Percentiles rank a stretch among this genome's conserved stretches.
These are phyloP conservation scores for Gallinago media DNA, from an alignment of 2,113 vertebrate genomes.

Conservation along the genomic window DNA sequence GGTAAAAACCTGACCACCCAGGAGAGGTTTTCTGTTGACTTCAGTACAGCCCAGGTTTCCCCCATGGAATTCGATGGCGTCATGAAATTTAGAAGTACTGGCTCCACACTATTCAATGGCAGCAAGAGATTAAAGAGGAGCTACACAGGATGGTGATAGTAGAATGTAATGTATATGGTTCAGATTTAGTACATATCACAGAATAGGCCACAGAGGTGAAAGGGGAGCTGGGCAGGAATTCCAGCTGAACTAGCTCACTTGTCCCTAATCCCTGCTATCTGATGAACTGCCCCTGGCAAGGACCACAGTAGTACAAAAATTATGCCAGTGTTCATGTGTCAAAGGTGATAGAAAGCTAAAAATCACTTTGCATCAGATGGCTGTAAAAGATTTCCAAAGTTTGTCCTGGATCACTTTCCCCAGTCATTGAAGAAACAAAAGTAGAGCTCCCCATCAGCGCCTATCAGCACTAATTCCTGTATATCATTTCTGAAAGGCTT, in stretches of 20 bases:
- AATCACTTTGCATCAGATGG: constrained; percentile 44
- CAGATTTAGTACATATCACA: constrained; percentile 34
- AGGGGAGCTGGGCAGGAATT: constrained; percentile 49
- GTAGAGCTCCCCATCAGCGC: background rate
- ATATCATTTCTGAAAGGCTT: constrained; percentile 40
- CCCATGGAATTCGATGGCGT: constrained; percentile 29
- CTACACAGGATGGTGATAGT: constrained; percentile 16
- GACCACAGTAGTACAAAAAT: constrained; percentile 1
- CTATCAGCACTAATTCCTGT: constrained; percentile 50
- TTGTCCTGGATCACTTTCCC: constrained; percentile 36
- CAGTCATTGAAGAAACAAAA: constrained; percentile 26
- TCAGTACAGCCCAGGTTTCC: constrained; percentile 31
- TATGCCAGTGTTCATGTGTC: constrained; percentile 14
- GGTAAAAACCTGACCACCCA: constrained; percentile 49
- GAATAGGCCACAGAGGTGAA: constrained; percentile 21
- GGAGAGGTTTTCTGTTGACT: background rate
- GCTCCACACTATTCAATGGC: constrained; percentile 55
- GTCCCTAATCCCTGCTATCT: constrained; percentile 38
- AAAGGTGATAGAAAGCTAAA: constrained; percentile 49
- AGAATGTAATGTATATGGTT: constrained; percentile 38
- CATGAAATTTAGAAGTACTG: constrained; percentile 45
- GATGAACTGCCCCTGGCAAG: background rate
- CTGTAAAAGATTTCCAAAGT: constrained; percentile 30
- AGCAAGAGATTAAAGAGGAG: constrained; percentile 58
- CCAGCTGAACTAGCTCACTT: constrained; percentile 24